Evolutionary conservation across 1,140 invertebrate genomes (phyloP), one percentile per base, ranked within the genome.

Genomic region (Lamellibrachia luymesi): DNA sequence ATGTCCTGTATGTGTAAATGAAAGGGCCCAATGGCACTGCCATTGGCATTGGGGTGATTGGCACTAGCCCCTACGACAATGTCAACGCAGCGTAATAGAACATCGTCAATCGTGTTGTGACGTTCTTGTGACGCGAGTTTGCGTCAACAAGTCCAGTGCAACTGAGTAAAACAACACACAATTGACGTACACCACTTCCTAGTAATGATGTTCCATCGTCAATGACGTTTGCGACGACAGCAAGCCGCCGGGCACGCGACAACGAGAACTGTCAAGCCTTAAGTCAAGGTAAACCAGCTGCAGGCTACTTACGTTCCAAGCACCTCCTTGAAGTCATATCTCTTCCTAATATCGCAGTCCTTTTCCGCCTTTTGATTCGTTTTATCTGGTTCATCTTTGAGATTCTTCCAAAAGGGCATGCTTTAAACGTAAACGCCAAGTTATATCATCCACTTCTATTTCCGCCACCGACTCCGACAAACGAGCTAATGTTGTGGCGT

Each of bases 321-420:
- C 90, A 91, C 90, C 17, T 91, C 90, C 50, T 38, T 91, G 50
- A 91, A 91, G 50, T 91, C 90, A 91, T 91, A 91, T 91, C 50
- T 91, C 90, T 91, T 91, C 50, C 90, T 49, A 51, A 91, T 91
- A 51, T 91, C 90, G 90, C 49, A 50, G 90, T 91, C 90, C 50
- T 51, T 49, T 91, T 91, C 90, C 90, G 25, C 13, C 64, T 80
- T 80, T 22, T 80, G 64, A 22, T 80, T 80, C 64, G 64, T 80
- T 80, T 80, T 80, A 80, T 80, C 64, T 80, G 64, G 64, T 80
- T 80, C 64, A 80, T 80, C 64, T 80, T 80, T 80, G 64, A 80
- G 64, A 80, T 80, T 80, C 64, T 80, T 80, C 64, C 64, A 80
- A 80, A 80, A 80, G 64, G 64, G 64, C 64, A 80, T 80, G 64